phyloP scores from a whole-genome alignment of 2,888 invertebrate species.

The Aspidapion aeneum region DNA sequence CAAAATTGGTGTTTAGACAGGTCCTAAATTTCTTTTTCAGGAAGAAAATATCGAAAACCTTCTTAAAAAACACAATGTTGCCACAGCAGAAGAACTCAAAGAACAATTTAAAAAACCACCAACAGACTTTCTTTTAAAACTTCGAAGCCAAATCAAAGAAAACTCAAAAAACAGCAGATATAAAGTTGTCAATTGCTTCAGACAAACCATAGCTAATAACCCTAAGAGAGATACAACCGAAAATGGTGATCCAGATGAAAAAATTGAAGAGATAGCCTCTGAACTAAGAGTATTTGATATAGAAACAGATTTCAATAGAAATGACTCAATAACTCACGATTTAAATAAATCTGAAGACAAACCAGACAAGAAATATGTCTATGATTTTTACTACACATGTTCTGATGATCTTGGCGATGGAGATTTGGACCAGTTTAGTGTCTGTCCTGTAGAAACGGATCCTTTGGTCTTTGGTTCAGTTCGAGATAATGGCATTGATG shows the following conservation, averaged over 20 bases:
- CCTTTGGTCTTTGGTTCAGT: conserved; percentile 44
- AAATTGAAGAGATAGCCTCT: conserved; percentile 28
- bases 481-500: conserved; percentile 39
- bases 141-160: conserved; percentile 48
- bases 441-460: conserved; percentile 45
- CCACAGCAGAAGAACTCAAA: conserved; percentile 44
- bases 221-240: too few relatives aligned
- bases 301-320: conserved; percentile 45
- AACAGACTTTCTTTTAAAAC: conserved; percentile 48
- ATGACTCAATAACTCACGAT: conserved; percentile 22
- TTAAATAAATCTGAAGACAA: conserved; percentile 24
- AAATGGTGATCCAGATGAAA: conserved; percentile 27
- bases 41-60: conserved; percentile 49
- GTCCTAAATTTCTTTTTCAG: too few relatives aligned
- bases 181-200: conserved; percentile 57
- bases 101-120: conserved; percentile 50
- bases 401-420: conserved; percentile 49
- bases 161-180: conserved; percentile 53
- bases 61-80: conserved; percentile 49
- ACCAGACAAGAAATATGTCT: conserved; percentile 51
- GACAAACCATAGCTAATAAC: conserved; percentile 38
- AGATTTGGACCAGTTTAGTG: conserved; percentile 46
- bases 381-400: conserved; percentile 60
- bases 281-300: conserved; percentile 56
- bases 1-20: too few relatives aligned